Evolutionary conservation across 2,797 vertebrate genomes (phyloP), one percentile per base, ranked within the genome.

Genomic region (Melanotaenia pygmaea): DNA sequence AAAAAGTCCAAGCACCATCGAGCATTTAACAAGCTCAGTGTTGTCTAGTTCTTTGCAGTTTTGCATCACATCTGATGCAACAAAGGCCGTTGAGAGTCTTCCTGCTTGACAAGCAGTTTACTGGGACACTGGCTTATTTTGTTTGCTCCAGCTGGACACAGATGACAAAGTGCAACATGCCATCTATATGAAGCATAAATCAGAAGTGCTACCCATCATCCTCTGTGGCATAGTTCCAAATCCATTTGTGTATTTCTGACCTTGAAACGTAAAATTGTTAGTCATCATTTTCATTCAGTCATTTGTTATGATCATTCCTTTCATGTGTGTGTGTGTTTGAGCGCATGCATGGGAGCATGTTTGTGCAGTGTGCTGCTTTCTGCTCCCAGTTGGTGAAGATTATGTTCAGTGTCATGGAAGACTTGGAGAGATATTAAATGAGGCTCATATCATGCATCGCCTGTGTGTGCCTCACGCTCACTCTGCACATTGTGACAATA

Each of bases 361-460:
- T 38, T 26, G 62, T 28, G 45, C 24, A 60, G 74, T 50, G 67
- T 58, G 63, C 40, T 47, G 20, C 81, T 78, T 74, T 74, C 74
- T 74, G 70, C 84, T 88, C 81, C 79, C 84, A 87, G 76, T 90
- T 86, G 88, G 85, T 79, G 70, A 87, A 78, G 85, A 90, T 91
- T 86, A 84, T 91, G 88, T 83, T 92, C 88, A 90, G 80, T 91
- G 89, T 92, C 82, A 84, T 85, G 89, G 90, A 92, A 91, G 82
- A 90, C 83, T 89, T 83, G 72, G 84, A 83, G 76, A 88, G 71
- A 86, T 73, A 74, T 76, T 86, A 89, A 87, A 91, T 93, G 77
- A 88, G 75, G 75, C 79, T 86, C 65, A 13, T 82, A 83, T 86
- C 84, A 86, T 82, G 77, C 82, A 83, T 84, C 11, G 74, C 69